phyloP scores from a whole-genome alignment of 2,888 invertebrate species.

The Morpho deidamia region DNA sequence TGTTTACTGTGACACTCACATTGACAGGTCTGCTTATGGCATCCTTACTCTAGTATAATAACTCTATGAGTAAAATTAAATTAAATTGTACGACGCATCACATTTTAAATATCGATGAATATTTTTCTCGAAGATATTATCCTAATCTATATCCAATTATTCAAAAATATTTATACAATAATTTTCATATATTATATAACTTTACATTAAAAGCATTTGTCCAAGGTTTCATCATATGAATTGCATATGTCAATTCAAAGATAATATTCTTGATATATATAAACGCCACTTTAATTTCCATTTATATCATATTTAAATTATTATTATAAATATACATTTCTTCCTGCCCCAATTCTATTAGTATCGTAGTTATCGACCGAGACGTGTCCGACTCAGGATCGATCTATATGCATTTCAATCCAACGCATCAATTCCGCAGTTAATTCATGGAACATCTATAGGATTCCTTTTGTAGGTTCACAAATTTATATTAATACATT shows the following conservation, averaged over 20 bases:
- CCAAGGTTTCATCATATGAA: no score
- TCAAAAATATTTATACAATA: constrained; percentile 16
- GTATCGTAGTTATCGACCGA: constrained; percentile 2
- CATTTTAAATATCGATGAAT: constrained; percentile 12
- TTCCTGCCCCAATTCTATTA: constrained; percentile 9
- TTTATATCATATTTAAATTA: no score
- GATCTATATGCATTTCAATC: not conserved
- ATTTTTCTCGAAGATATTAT: constrained; percentile 31
- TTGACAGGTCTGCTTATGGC: no score
- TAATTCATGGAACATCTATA: constrained; percentile 11
- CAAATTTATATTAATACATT: not conserved
- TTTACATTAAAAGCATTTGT: constrained; percentile 13
- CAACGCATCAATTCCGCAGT: constrained; percentile 14
- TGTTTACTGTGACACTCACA: no score
- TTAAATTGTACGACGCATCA: constrained; percentile 5
- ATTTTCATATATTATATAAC: constrained; percentile 10
- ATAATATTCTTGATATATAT: no score
- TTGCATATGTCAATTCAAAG: no score
- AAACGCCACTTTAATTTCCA: no score
- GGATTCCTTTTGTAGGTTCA: constrained; percentile 7
- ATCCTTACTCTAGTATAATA: no score
- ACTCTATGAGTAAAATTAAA: not conserved
- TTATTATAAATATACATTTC: constrained; percentile 5
- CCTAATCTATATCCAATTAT: constrained; percentile 5
- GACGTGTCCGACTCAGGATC: constrained; percentile 6